phyloP scores from a whole-genome alignment of 2,888 invertebrate genomes.

The Gasteruption jaculator region DNA sequence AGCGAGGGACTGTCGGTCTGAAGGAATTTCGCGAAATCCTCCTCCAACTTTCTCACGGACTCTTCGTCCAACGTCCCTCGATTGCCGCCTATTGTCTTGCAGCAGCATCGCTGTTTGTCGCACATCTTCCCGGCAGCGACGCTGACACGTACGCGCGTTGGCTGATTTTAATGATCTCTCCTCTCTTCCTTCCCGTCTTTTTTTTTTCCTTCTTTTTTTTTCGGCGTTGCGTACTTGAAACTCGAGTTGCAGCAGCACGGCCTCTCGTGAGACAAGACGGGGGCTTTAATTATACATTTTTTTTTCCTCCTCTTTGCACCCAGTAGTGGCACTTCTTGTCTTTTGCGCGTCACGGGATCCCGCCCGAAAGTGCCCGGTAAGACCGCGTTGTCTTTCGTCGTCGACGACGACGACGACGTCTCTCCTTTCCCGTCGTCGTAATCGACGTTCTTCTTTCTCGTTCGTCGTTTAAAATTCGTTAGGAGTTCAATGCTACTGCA shows the following conservation, averaged over 20 bases:
- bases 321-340: constrained; percentile 14
- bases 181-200: constrained; percentile 13
- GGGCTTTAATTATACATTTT: constrained; percentile 38
- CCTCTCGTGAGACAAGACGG: too few species aligned
- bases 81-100: constrained; percentile 19
- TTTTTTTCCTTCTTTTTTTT: constrained; percentile 14
- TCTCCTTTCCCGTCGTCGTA: too few species aligned
- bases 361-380: too few species aligned
- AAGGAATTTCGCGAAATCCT: constrained; percentile 52
- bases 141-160: constrained; percentile 7
- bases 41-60: constrained; percentile 52
- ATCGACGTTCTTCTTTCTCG: too few species aligned
- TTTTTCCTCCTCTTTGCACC: constrained; percentile 21
- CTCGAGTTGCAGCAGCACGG: constrained; percentile 15
- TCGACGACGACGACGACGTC: too few species aligned
- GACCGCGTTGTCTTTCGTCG: too few species aligned
- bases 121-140: constrained; percentile 31
- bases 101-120: constrained; percentile 38
- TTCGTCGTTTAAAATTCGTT: too few species aligned
- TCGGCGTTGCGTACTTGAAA: constrained; percentile 15
- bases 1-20: constrained; percentile 58
- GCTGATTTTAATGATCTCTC: constrained; percentile 3
- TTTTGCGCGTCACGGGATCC: constrained; percentile 2
- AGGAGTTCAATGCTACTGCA: too few species aligned
- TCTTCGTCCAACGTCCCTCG: too few species aligned